Base-by-base conservation (phyloP, 2,888 invertebrate species). In the Pomacea canaliculata region DNA sequence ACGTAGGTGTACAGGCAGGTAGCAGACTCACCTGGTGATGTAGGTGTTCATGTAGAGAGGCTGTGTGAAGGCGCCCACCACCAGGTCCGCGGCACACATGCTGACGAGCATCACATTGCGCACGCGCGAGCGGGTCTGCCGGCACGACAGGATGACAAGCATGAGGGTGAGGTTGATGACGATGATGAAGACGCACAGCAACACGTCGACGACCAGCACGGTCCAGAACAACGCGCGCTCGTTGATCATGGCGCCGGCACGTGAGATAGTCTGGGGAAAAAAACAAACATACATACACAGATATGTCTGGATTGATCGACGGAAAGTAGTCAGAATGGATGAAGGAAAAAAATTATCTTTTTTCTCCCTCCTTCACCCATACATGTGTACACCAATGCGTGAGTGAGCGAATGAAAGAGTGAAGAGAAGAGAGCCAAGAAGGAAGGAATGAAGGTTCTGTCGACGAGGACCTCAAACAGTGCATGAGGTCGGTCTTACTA, bases 11-110 rank as follows among this genome's bases (percentile, higher is more conserved):
- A 56, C 51, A 56, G 51, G 10, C 10, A 56, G 16, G 8, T 56
- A 56, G 12, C 10, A 10, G 2, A 56, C 51, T 56, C 51, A 56
- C 51, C 51, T 56, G 8, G 51, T 56, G 10, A 56, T 56, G 62
- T 74, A 74, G 27, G 74, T 67, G 74, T 74, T 66, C 60, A 74
- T 74, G 62, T 74, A 74, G 46, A 74, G 48, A 2, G 74, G 74
- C 60, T 74, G 74, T n/a, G 74, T 74, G 74, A 74, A 74, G 69
- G 74, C 74, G 4, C 74, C 74, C 46, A 74, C 69, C 68, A 74
- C 48, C 46, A 74, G 23, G 49, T 74, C 74, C 23, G 74, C 74
- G 23, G 60, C 27, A 62, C 74, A 74, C 62, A 69, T 59, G 74
- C 74, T 69, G 48, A 74, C 74, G 48, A 74, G 69, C 74, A 68